Evolutionary conservation across 2,113 vertebrate genomes (phyloP).

Genomic region (Chrysemys picta): DNA sequence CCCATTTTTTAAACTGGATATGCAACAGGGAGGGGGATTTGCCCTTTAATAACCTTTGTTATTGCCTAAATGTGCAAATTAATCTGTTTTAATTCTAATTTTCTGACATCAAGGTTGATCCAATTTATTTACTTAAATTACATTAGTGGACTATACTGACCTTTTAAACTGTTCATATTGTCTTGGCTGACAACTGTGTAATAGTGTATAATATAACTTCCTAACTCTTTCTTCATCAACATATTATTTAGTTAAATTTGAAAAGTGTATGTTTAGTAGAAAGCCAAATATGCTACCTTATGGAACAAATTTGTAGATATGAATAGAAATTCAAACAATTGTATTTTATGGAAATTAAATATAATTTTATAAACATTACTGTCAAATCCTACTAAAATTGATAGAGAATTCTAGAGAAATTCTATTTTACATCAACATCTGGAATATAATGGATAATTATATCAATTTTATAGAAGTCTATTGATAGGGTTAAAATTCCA

Average conservation of each 20-base stretch:
- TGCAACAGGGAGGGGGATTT: neutral
- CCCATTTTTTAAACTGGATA: neutral
- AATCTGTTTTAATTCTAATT: slow-evolving; percentile 47
- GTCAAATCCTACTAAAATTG: neutral
- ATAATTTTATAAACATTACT: neutral
- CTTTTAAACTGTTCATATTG: slow-evolving; percentile 45
- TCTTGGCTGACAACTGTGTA: slow-evolving; percentile 37
- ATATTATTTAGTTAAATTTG: slow-evolving; percentile 14
- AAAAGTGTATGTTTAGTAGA: neutral
- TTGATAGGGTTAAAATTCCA: no score
- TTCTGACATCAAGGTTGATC: slow-evolving; percentile 38
- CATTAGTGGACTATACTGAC: slow-evolving; percentile 1
- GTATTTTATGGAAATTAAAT: neutral
- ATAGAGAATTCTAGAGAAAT: neutral
- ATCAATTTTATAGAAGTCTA: neutral
- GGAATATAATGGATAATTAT: neutral
- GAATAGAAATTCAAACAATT: neutral
- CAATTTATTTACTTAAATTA: slow-evolving; percentile 64
- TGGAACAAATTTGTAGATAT: neutral
- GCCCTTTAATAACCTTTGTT: slow-evolving; percentile 5
- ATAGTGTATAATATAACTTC: neutral
- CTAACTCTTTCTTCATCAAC: slow-evolving; percentile 34
- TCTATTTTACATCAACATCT: neutral
- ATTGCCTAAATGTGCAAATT: neutral
- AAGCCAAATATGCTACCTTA: neutral